Percentiles rank a stretch among this genome's conserved stretches.
These are phyloP conservation scores for Phrynocephalus forsythii DNA, from an alignment of 2,797 vertebrate species.

Conservation along the genomic window DNA sequence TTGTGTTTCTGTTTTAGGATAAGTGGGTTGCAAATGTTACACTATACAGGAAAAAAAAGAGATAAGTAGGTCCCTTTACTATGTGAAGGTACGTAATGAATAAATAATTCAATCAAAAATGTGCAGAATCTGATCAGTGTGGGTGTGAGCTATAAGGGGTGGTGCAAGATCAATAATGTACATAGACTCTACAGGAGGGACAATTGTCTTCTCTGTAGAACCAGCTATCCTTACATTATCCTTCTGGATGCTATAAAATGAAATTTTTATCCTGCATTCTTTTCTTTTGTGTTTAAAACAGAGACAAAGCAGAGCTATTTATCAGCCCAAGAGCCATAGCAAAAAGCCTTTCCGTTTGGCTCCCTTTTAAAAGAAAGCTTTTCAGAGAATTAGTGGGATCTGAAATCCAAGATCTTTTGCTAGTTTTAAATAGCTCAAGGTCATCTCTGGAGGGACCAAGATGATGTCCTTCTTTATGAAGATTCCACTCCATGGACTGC, in stretches of 20 bases:
- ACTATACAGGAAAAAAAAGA: background rate
- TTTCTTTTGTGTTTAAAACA: background rate
- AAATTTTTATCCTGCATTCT: no score
- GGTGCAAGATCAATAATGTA: background rate
- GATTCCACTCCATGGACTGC: constrained; percentile 57
- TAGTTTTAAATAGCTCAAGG: constrained; percentile 68
- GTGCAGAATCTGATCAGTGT: background rate
- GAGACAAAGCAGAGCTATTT: background rate
- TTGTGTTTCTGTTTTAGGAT: no score
- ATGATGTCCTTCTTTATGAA: constrained; percentile 61
- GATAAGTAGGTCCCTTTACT: background rate
- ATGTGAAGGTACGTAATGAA: background rate
- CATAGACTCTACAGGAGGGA: background rate
- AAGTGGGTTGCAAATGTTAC: background rate
- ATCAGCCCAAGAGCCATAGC: no score
- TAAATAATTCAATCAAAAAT: background rate
- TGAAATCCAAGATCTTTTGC: constrained; percentile 49
- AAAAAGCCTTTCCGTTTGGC: constrained; percentile 49
- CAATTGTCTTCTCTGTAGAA: background rate
- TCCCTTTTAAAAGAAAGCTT: constrained; percentile 52
- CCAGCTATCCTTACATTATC: background rate
- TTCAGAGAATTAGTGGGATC: constrained; percentile 32
- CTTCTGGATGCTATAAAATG: background rate
- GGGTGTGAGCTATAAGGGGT: background rate
- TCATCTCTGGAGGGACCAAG: constrained; percentile 53